A percentile compares a stretch with the other conserved stretches of the same genome.
Evolutionary conservation across 1,140 invertebrate genomes (phyloP).

Genomic region (Sitophilus oryzae): DNA sequence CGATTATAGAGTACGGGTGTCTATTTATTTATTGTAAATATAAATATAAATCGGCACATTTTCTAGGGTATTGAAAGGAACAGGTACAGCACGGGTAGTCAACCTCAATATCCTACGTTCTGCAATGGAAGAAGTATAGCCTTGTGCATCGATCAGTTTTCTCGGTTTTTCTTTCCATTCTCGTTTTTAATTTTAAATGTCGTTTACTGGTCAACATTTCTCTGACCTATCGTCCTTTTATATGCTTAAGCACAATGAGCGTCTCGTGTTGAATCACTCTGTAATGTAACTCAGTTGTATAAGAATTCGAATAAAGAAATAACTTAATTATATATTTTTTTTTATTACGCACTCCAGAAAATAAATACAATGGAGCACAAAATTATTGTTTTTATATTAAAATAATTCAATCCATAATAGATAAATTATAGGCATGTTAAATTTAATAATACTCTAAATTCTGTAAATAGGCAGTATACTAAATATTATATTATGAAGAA

Average conservation of each 20-base stretch:
- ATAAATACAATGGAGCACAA: no score
- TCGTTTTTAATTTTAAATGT: conserved; percentile 83
- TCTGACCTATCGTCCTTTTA: conserved; percentile 37
- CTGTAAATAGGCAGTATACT: no score
- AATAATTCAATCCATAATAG: no score
- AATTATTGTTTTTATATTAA: no score
- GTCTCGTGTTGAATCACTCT: no score
- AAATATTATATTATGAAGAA: no score
- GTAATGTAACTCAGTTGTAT: background rate
- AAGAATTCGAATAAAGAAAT: background rate
- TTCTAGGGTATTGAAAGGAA: conserved; percentile 47
- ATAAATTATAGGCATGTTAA: no score
- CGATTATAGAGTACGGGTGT: conserved; percentile 62
- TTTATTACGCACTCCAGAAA: no score
- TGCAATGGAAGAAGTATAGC: conserved; percentile 78
- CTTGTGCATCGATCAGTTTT: conserved; percentile 79
- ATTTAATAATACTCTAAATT: no score
- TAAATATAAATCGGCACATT: conserved; percentile 8
- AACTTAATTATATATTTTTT: background rate
- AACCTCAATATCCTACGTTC: conserved; percentile 75
- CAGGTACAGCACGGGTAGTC: conserved; percentile 44
- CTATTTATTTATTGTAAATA: conserved; percentile 1
- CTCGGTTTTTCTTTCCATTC: conserved; percentile 81
- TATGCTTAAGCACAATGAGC: conserved; percentile 14
- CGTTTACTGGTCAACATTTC: conserved; percentile 83